Conservation (phyloP, 2,797 vertebrate genomes). For the Ispidina lecontei region DNA sequence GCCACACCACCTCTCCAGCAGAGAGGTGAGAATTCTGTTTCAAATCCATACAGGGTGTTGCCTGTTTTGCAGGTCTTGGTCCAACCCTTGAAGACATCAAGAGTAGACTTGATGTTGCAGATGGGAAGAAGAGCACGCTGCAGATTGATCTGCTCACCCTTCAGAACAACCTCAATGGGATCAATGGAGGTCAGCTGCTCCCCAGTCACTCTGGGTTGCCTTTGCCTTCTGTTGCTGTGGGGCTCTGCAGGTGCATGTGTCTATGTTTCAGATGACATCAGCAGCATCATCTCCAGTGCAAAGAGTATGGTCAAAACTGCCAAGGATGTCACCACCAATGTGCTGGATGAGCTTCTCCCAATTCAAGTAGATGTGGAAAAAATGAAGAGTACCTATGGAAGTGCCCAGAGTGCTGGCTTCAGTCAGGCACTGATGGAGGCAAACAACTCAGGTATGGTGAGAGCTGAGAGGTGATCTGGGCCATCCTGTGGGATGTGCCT, state of each 20-base stretch:
- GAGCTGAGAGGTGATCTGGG: neutral
- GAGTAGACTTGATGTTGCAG: slow-evolving; percentile 76
- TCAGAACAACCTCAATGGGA: slow-evolving; percentile 75
- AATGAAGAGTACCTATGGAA: slow-evolving; percentile 75
- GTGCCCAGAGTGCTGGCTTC: slow-evolving; percentile 75
- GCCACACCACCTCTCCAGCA: neutral
- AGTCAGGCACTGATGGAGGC: slow-evolving; percentile 83
- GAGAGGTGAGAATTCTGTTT: neutral
- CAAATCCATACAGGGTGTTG: neutral
- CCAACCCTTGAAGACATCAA: slow-evolving; percentile 77
- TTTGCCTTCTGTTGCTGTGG: neutral
- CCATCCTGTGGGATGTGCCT: neutral
- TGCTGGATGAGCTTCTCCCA: slow-evolving; percentile 81
- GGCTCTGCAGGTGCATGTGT: neutral
- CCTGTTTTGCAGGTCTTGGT: slow-evolving; percentile 73
- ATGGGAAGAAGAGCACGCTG: slow-evolving; percentile 81
- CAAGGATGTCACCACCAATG: slow-evolving; percentile 73
- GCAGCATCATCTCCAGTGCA: slow-evolving; percentile 79
- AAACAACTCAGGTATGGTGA: slow-evolving; percentile 81
- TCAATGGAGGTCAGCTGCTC: slow-evolving; percentile 82
- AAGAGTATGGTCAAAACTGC: slow-evolving; percentile 82
- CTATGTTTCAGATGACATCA: slow-evolving; percentile 81
- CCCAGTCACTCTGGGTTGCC: neutral
- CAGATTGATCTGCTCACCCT: slow-evolving; percentile 78
- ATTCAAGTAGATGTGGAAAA: slow-evolving; percentile 85